Conservation (phyloP, 2,113 vertebrate genomes). For the Zosterops borbonicus region DNA sequence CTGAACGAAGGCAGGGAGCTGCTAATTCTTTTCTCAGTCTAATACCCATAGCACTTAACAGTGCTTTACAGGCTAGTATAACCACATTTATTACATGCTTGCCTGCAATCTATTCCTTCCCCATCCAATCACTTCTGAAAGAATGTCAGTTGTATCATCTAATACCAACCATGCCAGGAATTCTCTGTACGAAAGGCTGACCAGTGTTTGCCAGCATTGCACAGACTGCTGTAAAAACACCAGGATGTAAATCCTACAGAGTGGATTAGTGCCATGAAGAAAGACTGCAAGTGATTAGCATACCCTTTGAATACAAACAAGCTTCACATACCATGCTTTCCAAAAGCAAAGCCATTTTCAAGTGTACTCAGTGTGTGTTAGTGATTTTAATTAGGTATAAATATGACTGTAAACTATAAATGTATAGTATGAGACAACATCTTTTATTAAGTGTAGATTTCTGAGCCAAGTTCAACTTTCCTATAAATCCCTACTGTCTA, state of each 20-base stretch:
- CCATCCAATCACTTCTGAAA: not conserved
- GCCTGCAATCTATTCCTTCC: not conserved
- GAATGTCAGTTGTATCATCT: not conserved
- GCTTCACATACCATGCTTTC: not conserved
- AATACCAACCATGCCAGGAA: not conserved
- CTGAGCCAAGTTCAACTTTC: not conserved
- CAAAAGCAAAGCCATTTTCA: slow-evolving; percentile 40
- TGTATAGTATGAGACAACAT: not conserved
- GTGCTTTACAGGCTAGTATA: slow-evolving; percentile 53
- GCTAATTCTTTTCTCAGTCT: not conserved
- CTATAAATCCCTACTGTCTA: not conserved
- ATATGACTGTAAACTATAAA: slow-evolving; percentile 31
- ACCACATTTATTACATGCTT: not conserved
- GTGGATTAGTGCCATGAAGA: not conserved
- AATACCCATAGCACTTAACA: slow-evolving; percentile 8
- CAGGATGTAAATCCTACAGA: not conserved
- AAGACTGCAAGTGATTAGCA: not conserved
- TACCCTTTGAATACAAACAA: not conserved
- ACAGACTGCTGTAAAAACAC: not conserved
- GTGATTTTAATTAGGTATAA: slow-evolving; percentile 46
- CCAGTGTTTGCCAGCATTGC: not conserved
- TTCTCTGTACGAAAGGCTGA: not conserved
- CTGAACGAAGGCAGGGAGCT: not conserved
- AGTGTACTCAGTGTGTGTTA: slow-evolving; percentile 44
- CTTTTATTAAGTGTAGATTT: not conserved